Evolutionary conservation across 2,888 invertebrate genomes (phyloP), one percentile per base, ranked within the genome.

Genomic region (Caenorhabditis virilis): DNA sequence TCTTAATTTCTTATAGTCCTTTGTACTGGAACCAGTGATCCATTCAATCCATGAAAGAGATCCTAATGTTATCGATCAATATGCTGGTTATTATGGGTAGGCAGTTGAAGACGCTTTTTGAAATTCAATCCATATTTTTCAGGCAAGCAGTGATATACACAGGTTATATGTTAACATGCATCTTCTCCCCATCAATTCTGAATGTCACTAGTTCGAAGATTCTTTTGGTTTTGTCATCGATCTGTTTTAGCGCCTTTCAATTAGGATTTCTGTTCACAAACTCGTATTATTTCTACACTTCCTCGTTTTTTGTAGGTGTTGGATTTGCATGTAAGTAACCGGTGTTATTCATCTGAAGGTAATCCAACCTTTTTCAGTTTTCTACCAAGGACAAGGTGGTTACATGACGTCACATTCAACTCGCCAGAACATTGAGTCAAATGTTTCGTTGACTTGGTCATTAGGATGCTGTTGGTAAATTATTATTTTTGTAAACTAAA

Each of bases 31-130:
- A 35, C 68, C 73, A 1, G 72, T 75, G 9, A 62, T 72, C n/a
- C 75, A 73, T 52, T 75, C 75, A 23, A 71, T 75, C 27, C 65
- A 75, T 54, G 72, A 68, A 33, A 43, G 68, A 25, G 64, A 69
- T 9, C 73, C 71, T 4, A 61, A 53, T 20, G 39, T 51, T 9
- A 72, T 75, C 27, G 63, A 58, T 26, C 50, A 56, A 0, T 59
- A 56, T 47, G 73, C 75, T 2, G 75, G 75, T 23, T 75, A 75
- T 42, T 71, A 73, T 49, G 75, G 75, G 75, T 75, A n/a, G 49
- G 15, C 23, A 4, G 13, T 11, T n/a, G 5, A 38, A 38, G 6
- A n/a, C 4, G 11, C 22, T 20, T 23, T 27, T 23, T 47, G 11
- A n/a, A 5, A 35, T 3, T 30, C 25, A 15, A 3, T 36, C 9